Evolutionary conservation across 1,140 invertebrate genomes (phyloP), one percentile per base, ranked within the genome.

Genomic region (Papilio aristodemus): DNA sequence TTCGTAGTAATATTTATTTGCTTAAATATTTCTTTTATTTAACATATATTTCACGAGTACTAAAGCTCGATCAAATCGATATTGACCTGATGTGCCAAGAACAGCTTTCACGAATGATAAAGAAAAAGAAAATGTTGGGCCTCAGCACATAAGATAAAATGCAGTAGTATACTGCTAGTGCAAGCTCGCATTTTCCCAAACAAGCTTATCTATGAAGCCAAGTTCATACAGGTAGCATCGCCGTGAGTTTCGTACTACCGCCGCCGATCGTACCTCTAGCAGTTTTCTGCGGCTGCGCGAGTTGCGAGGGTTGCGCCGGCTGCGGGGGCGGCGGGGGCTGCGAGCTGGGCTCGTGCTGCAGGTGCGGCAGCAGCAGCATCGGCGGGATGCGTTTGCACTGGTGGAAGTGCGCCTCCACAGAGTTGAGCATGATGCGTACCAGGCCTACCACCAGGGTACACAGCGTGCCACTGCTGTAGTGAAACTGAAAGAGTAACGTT

Each of bases 361-460:
- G 13, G 6, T 69, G 68, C 14, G 60, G 68, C 59, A 69, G 58
- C 54, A 79, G 67, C 71, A 96, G 93, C 69, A 95, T 95, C 10
- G 96, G 95, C 38, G 96, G 95, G 67, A 97, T 95, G 71, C 95
- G 93, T 75, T 95, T 94, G 84, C 97, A 98, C 54, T 95, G 94
- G 93, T 97, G 97, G 86, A 97, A 95, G 81, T 99, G 97, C 17
- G 95, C 94, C 79, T 98, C 96, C 57, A 99, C 86, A 0, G 98
- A 99, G 85, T 98, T 98, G 58, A 99, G 93, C n/a, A 99, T 96
- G 76, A 99, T 97, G 78, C 95, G 94, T 43, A 99, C 95, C 54
- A 99, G 92, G 1, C 95, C 93, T 70, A 96, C 95, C 4, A 98
- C 93, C 78, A 97, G 95, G 27, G 93, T 94, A 79, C 95, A 96